Percentiles rank a stretch among this genome's conserved stretches.
Evolutionary conservation across 2,797 vertebrate species (phyloP).

Genomic region (Hydrophis major): DNA sequence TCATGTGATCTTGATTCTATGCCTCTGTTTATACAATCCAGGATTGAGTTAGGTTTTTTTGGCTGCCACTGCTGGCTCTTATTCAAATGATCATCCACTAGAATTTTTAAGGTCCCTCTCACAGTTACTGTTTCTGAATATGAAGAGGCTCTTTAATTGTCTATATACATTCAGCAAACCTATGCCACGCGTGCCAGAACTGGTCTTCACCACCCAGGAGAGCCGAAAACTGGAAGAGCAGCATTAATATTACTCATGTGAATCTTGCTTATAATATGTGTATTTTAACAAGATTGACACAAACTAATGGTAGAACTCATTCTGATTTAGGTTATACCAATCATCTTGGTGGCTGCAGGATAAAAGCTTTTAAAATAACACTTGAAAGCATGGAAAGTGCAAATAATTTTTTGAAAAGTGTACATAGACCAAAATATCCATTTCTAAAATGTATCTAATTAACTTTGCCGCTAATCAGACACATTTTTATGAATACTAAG

Average conservation of each 20-base stretch:
- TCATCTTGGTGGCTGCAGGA: slow-evolving; percentile 21
- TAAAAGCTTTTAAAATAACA: background rate
- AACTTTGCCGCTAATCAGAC: slow-evolving; percentile 22
- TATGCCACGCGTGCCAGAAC: too few species aligned
- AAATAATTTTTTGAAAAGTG: slow-evolving; percentile 18
- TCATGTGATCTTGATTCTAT: too few species aligned
- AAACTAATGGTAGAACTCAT: slow-evolving; percentile 48
- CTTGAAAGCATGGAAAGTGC: background rate
- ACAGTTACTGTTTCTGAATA: background rate
- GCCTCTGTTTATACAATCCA: too few species aligned
- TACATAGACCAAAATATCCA: background rate
- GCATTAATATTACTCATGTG: slow-evolving; percentile 18
- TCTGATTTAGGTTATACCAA: slow-evolving; percentile 50
- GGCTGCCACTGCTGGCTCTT: too few species aligned
- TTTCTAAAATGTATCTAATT: background rate
- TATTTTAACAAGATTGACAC: slow-evolving; percentile 24
- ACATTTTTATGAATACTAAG: slow-evolving; percentile 19
- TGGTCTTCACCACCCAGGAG: too few species aligned
- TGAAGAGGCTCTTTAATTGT: background rate
- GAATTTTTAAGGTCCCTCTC: too few species aligned
- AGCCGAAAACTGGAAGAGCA: too few species aligned
- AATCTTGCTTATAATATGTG: slow-evolving; percentile 6
- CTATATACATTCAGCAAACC: background rate
- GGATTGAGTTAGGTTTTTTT: too few species aligned
- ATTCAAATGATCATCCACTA: too few species aligned